Percentiles rank a stretch among this genome's conserved stretches.
These are phyloP conservation scores for Paramisgurnus dabryanus DNA, from an alignment of 2,113 vertebrate species.

Conservation along the genomic window DNA sequence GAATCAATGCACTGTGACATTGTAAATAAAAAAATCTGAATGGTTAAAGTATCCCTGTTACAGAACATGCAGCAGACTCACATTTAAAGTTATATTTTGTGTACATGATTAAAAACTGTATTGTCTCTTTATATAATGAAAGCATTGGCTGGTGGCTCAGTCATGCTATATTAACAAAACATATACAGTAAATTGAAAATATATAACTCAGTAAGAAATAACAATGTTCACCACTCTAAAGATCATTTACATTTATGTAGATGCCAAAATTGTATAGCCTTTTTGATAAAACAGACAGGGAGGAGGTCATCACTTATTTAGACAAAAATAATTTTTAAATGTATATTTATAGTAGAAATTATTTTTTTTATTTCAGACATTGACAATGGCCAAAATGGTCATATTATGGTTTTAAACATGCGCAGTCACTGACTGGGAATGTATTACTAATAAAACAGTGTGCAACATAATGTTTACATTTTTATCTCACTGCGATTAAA, in stretches of 20 bases:
- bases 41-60: not conserved
- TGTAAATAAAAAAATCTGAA: too few relatives aligned
- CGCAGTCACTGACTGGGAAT: not conserved
- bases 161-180: not conserved
- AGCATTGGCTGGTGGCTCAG: not conserved
- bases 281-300: too few relatives aligned
- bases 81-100: not conserved
- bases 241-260: too few relatives aligned
- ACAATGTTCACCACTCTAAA: too few relatives aligned
- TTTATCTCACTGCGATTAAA: not conserved
- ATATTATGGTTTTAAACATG: not conserved
- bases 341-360: not conserved
- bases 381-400: not conserved
- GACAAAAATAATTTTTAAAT: not conserved
- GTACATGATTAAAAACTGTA: not conserved
- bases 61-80: not conserved
- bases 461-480: not conserved
- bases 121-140: slow-evolving; percentile 10
- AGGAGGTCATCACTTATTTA: not conserved
- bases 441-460: not conserved
- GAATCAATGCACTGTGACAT: not conserved
- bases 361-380: not conserved
- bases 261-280: too few relatives aligned
- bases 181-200: too few relatives aligned
- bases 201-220: too few relatives aligned